Evolutionary conservation across 30 jellyfish, hydroid and myxozoan species (phyloP).

Genomic region (Chrysaora quinquecirrha): DNA sequence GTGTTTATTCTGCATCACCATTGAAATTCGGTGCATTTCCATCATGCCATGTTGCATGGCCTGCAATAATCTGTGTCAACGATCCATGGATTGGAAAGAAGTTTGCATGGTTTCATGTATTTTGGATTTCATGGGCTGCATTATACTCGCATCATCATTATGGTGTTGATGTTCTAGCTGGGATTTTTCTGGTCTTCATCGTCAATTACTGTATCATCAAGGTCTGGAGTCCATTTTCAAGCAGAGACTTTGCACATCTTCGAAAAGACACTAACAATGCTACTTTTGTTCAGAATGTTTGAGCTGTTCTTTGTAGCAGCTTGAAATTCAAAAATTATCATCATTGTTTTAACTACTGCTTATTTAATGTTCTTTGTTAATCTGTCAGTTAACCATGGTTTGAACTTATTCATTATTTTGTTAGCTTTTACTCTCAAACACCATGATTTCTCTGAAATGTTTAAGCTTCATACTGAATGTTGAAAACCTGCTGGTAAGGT

Average conservation of each 20-base stretch:
- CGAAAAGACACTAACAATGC: slow-evolving; percentile 6
- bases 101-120: slow-evolving; percentile 95
- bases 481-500: no score
- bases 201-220: slow-evolving; percentile 93
- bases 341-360: no score
- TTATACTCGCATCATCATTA: slow-evolving; percentile 96
- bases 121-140: slow-evolving; percentile 99
- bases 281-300: neutral
- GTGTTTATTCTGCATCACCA: slow-evolving; percentile 93
- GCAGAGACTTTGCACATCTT: slow-evolving; percentile 31
- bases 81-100: slow-evolving; percentile 96
- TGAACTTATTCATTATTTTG: no score
- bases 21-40: slow-evolving; percentile 98
- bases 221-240: slow-evolving; percentile 92
- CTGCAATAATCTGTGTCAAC: slow-evolving; percentile 84
- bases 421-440: no score
- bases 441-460: no score
- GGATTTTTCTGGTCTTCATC: slow-evolving; percentile 83
- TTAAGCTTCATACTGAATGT: no score
- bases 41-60: slow-evolving; percentile 99
- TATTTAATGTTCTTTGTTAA: no score
- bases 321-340: no score
- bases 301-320: no score
- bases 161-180: slow-evolving; percentile 97
- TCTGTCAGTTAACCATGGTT: no score